A percentile compares a stretch with the other conserved stretches of the same genome.
Evolutionary conservation across 2,797 vertebrate genomes (phyloP).

Genomic region (Nannoperca obscura): DNA sequence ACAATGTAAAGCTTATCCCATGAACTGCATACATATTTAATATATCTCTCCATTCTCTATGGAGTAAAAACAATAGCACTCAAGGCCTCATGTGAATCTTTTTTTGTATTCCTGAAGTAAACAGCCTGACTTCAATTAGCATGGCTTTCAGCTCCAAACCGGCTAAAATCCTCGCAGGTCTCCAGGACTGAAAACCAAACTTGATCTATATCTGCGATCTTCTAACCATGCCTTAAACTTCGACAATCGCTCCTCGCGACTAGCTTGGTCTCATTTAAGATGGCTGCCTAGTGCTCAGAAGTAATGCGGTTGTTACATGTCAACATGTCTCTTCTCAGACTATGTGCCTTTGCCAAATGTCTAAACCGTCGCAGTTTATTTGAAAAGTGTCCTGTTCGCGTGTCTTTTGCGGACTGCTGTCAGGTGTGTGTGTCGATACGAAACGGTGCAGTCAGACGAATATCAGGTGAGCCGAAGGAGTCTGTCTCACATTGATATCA

Average conservation of each 20-base stretch:
- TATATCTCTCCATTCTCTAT: not conserved
- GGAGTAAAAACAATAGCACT: no score
- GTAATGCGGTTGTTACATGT: constrained; percentile 78
- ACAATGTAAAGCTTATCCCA: not conserved
- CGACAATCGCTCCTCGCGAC: constrained; percentile 11
- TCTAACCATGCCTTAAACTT: constrained; percentile 35
- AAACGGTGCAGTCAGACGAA: constrained; percentile 43
- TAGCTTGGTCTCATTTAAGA: constrained; percentile 79
- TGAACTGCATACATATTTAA: not conserved
- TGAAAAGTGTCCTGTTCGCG: constrained; percentile 46
- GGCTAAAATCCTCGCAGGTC: not conserved
- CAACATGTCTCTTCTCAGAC: constrained; percentile 86
- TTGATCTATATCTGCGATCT: constrained; percentile 69
- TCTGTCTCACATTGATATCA: not conserved
- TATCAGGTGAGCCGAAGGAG: constrained; percentile 73
- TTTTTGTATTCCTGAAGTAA: not conserved
- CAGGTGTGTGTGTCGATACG: constrained; percentile 57
- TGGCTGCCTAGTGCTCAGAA: constrained; percentile 76
- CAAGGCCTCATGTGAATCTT: not conserved
- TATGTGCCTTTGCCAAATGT: constrained; percentile 74
- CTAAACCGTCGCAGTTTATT: constrained; percentile 59
- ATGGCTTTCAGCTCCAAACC: not conserved
- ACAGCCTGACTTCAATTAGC: not conserved
- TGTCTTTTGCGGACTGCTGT: constrained; percentile 55
- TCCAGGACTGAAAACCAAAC: not conserved